Evolutionary conservation across 2,888 invertebrate genomes (phyloP), one percentile per base, ranked within the genome.

Genomic region (Cosmopolites sordidus): DNA sequence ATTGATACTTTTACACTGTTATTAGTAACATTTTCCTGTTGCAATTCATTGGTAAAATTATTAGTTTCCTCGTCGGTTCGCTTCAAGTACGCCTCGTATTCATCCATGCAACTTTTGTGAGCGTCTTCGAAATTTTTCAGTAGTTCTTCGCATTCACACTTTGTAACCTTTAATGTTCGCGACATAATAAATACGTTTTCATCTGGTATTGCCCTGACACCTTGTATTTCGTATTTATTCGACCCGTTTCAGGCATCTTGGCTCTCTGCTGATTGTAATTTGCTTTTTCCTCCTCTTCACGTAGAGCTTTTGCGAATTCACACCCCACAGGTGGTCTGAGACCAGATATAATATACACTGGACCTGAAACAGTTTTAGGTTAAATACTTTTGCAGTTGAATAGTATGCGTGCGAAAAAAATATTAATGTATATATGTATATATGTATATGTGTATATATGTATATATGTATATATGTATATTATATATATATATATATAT

Each of bases 121-220:
- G 63, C 64, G n/a, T 62, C 43, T 40, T 64, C 56, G 46, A 65
- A 73, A 15, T 58, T 53, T 2, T 66, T 43, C 17, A 66, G 69
- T 16, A 72, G 30, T 16, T 62, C 60, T 60, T 68, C 64, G 46
- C 74, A 74, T 1, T 58, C 48, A 50, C 73, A 74, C 3, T 66
- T 65, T 15, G 64, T 56, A 5, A 60, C 59, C 12, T 62, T 58
- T 33, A 64, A 51, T 1, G 68, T 66, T 15, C 64, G 61, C 2
- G 63, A 58, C 6, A 72, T 18, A 16, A 71, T 61, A 52, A 64
- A 73, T 8, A 69, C 65, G 40, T 71, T 72, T 30, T 70, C 69
- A n/a, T 66, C 60, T 0, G 64, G 63, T 16, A 66, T 65, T 46
- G 64, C 62, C 29, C 61, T 65, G 2, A 72, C 70, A n/a, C 73